A percentile compares a stretch with the other conserved stretches of the same genome.
phyloP scores from a whole-genome alignment of 2,797 vertebrate genomes.

The Poeciliopsis turneri region DNA sequence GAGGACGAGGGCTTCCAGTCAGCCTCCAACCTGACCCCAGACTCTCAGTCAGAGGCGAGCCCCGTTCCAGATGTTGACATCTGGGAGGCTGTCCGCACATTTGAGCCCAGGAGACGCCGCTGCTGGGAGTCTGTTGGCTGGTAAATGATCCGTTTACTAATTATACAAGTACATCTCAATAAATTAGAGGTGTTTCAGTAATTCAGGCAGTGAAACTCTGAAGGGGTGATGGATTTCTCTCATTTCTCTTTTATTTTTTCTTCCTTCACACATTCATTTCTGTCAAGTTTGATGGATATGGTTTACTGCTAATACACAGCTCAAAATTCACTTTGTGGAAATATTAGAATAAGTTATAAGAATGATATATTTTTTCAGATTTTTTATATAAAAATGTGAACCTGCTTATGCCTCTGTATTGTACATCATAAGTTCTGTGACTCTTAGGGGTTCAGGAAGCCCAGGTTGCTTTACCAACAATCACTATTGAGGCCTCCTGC shows the following conservation, averaged over 20 bases:
- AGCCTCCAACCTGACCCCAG: slow-evolving; percentile 94
- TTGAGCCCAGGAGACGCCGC: slow-evolving; percentile 86
- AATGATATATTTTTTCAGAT: not conserved
- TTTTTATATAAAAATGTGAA: not conserved
- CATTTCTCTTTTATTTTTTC: not conserved
- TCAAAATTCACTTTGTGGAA: not conserved
- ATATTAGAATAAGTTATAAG: not conserved
- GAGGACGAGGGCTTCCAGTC: slow-evolving; percentile 99
- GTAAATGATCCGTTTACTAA: slow-evolving; percentile 69
- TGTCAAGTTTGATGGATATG: not conserved
- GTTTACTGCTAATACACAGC: not conserved
- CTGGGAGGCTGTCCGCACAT: slow-evolving; percentile 91
- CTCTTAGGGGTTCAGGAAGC: not conserved
- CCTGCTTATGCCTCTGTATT: no score
- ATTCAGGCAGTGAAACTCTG: not conserved
- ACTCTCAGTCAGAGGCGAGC: slow-evolving; percentile 94
- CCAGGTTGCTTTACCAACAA: not conserved
- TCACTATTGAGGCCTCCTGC: not conserved
- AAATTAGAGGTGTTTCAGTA: not conserved
- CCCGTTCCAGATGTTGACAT: slow-evolving; percentile 88
- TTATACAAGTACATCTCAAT: slow-evolving; percentile 1
- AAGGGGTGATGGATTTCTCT: not conserved
- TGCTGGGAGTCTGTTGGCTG: slow-evolving; percentile 96
- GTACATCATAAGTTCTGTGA: not conserved
- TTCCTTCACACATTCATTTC: not conserved